phyloP scores from a whole-genome alignment of 2,113 vertebrate genomes.

The Sinocyclocheilus grahami region DNA sequence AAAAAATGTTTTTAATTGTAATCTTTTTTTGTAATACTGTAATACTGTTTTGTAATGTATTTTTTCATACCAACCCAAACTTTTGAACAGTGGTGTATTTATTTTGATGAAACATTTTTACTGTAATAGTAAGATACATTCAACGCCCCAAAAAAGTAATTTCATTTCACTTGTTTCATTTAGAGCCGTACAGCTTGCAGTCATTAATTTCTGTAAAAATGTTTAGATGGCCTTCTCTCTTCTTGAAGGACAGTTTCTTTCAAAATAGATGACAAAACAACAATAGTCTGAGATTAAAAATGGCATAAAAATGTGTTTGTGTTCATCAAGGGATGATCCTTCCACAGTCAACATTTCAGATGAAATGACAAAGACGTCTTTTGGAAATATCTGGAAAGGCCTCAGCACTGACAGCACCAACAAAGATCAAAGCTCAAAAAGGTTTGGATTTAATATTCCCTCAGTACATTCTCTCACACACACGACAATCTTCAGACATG shows the following conservation, averaged over 20 bases:
- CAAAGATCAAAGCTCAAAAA: conserved; percentile 92
- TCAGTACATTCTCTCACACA: neutral
- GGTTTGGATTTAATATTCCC: conserved; percentile 74
- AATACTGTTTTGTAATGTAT: neutral
- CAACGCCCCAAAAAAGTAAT: neutral
- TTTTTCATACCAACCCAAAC: neutral
- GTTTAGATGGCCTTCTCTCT: neutral
- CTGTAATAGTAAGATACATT: neutral
- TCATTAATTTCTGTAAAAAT: neutral
- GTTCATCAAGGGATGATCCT: conserved; percentile 86
- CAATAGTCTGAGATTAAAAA: neutral
- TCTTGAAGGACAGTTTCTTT: neutral
- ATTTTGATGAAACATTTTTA: neutral
- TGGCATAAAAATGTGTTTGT: conserved; percentile 36
- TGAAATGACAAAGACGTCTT: conserved; percentile 97
- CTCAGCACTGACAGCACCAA: conserved; percentile 87
- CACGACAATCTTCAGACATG: neutral
- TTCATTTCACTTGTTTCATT: neutral
- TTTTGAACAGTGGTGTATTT: neutral
- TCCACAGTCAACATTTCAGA: conserved; percentile 98
- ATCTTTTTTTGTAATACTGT: neutral
- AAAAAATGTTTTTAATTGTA: no score
- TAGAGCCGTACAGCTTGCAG: neutral
- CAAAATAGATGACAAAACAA: neutral
- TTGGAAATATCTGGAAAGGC: conserved; percentile 87